These are phyloP conservation scores for Vulpes ferrilata DNA, from an alignment of 2,113 vertebrate species.

Conservation along the genomic window DNA sequence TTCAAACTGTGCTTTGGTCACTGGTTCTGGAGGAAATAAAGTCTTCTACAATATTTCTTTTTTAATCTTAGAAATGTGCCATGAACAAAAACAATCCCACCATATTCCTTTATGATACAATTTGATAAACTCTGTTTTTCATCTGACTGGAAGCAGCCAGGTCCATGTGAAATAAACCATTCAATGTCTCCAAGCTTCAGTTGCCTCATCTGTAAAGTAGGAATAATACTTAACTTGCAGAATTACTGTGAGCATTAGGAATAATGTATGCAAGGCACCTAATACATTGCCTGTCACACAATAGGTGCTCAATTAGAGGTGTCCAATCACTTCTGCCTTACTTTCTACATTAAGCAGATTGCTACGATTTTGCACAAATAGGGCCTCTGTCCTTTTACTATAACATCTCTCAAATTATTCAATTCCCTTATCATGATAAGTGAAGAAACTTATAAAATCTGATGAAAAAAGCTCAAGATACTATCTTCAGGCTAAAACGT, in stretches of 20 bases:
- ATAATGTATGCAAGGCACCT: background rate
- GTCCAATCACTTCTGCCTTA: background rate
- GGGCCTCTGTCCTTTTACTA: background rate
- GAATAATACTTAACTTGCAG: background rate
- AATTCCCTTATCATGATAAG: background rate
- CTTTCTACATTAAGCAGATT: background rate
- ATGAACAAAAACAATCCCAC: background rate
- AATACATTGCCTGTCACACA: background rate
- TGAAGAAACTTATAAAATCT: background rate
- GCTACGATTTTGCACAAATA: background rate
- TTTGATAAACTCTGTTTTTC: background rate
- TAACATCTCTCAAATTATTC: background rate
- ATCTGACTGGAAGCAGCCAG: background rate
- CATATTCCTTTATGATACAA: constrained; percentile 28
- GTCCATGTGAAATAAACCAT: background rate
- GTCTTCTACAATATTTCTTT: background rate
- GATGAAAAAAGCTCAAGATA: background rate
- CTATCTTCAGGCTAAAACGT: background rate
- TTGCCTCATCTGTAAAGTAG: background rate
- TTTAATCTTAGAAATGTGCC: background rate
- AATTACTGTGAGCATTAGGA: background rate
- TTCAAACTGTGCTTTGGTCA: background rate
- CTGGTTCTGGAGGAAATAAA: background rate
- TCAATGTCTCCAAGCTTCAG: background rate
- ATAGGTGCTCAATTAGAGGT: background rate